Evolutionary conservation across 1,140 invertebrate species (phyloP), one percentile per base, ranked within the genome.

Genomic region (Steinernema feltiae): DNA sequence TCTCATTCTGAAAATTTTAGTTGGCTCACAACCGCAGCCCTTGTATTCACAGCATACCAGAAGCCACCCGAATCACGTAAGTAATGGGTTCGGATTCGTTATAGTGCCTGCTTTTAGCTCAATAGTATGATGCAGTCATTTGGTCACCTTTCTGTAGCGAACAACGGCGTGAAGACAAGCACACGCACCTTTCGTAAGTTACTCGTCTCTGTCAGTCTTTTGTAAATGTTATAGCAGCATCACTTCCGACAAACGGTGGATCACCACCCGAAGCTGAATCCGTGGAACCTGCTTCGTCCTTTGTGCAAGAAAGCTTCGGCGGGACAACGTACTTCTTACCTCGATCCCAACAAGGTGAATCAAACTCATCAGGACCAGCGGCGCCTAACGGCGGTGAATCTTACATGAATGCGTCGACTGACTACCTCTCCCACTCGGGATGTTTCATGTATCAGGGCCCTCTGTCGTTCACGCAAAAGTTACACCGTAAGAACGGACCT

Each of bases 301-400:
- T 63, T 27, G 53, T 63, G 7, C 53, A 63, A 63, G 53, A 63
- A 21, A 63, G 24, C 53, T 63, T 63, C 24, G 53, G 53, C 53
- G 53, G 53, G 24, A 63, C 53, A 15, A 63, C 53, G 53, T 63
- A 63, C 53, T 63, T 63, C 53, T 15, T 17, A 12, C 53, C 12
- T 3, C 53, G 12, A 3, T 21, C 15, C 2, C 53, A 63, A 63
- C 12, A 15, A 3, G 53, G 3, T 27, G 53, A 27, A 27, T 12
- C 53, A 3, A 63, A 63, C 53, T n/a, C 24, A n/a, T n/a, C n/a
- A n/a, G n/a, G n/a, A n/a, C n/a, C n/a, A n/a, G n/a, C n/a, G 53
- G 53, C 24, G 53, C 24, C 53, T 21, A 63, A 63, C 24, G 53
- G 53, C 15, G 53, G 35, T 7, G 53, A 63, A 3, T 7, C 15